Evolutionary conservation across 2,888 invertebrate genomes (phyloP).

Genomic region (Timandra comae): DNA sequence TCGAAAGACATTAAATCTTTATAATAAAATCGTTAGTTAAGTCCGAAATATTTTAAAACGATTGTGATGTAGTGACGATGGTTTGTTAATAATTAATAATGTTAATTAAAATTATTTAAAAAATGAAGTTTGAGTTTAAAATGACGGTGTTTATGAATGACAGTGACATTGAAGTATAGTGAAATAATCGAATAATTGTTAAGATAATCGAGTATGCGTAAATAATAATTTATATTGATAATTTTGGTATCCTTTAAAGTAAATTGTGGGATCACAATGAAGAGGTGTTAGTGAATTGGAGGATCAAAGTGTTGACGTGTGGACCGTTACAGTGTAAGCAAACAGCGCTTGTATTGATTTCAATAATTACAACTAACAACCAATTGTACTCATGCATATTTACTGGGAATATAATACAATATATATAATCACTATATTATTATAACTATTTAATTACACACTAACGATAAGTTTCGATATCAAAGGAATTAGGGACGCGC

Average conservation of each 20-base stretch:
- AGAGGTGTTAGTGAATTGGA: too few relatives aligned
- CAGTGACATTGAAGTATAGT: conserved; percentile 13
- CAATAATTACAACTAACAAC: too few relatives aligned
- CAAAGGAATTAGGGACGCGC: too few relatives aligned
- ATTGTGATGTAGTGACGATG: conserved; percentile 72
- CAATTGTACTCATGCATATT: too few relatives aligned
- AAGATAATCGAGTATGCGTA: conserved; percentile 7
- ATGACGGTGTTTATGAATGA: conserved; percentile 9
- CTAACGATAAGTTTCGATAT: too few relatives aligned
- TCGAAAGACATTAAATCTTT: conserved; percentile 59
- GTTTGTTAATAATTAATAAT: conserved; percentile 50
- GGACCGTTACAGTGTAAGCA: too few relatives aligned
- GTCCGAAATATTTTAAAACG: conserved; percentile 59
- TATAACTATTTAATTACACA: too few relatives aligned
- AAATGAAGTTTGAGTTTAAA: conserved; percentile 16
- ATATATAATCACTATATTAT: too few relatives aligned
- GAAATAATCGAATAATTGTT: conserved; percentile 11
- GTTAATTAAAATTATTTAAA: conserved; percentile 15
- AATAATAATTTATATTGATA: conserved; percentile 18
- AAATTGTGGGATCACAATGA: conserved; percentile 64
- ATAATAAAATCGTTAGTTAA: conserved; percentile 48
- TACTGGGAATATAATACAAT: too few relatives aligned
- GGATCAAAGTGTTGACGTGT: conserved; percentile 2
- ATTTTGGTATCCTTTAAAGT: conserved; percentile 46
- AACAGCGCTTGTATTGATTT: too few relatives aligned